Conservation (phyloP, 2,113 vertebrate species). For the Malaclemys terrapin region DNA sequence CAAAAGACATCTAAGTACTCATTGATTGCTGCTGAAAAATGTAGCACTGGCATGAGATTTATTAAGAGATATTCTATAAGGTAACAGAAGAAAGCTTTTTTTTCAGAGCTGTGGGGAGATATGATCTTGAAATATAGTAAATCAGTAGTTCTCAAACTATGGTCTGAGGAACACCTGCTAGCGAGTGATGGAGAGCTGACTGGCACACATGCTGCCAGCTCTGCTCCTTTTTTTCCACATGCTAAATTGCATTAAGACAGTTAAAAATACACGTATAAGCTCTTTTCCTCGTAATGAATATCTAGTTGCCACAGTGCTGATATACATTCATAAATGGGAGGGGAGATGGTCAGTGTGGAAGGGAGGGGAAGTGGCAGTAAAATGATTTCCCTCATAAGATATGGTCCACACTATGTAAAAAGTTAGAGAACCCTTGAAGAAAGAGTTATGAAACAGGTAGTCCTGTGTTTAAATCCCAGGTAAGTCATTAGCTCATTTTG, state of each 20-base stretch:
- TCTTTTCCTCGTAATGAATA: background rate
- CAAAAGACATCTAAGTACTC: background rate
- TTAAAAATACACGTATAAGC: slow-evolving; percentile 34
- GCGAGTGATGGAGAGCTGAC: background rate
- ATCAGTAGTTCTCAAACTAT: background rate
- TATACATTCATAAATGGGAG: background rate
- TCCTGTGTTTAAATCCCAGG: slow-evolving; percentile 7
- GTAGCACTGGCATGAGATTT: background rate
- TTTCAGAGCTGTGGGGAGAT: background rate
- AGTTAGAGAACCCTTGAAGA: slow-evolving; percentile 18
- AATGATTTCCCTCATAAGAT: background rate
- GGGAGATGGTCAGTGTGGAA: background rate
- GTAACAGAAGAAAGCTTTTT: background rate
- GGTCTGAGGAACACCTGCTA: background rate
- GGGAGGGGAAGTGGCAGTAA: background rate
- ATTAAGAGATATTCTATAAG: background rate
- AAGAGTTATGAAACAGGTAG: background rate
- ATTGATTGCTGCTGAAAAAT: background rate
- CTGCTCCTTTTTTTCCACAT: background rate
- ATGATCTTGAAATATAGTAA: background rate
- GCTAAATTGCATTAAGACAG: background rate
- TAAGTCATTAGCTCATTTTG: background rate
- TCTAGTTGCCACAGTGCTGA: slow-evolving; percentile 13
- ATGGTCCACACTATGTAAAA: slow-evolving; percentile 34
- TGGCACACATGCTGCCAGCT: fast-evolving